Conservation (phyloP, 2,797 vertebrate species). For the Decapterus maruadsi region DNA sequence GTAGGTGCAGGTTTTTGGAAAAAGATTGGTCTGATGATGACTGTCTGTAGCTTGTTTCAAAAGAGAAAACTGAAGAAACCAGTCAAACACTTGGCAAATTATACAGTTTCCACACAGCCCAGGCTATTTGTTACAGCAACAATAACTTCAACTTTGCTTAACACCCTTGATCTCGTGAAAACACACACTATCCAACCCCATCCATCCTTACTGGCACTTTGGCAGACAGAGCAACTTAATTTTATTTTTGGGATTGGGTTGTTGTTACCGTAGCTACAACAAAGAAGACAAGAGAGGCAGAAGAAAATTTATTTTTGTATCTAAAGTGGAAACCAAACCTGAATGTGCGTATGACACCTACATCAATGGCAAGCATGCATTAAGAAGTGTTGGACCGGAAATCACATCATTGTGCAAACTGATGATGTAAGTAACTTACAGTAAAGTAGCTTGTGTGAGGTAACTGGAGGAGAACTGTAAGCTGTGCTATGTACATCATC, state of each 20-base stretch:
- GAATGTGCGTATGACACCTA: no score
- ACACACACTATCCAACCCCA: not conserved
- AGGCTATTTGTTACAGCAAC: not conserved
- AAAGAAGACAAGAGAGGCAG: not conserved
- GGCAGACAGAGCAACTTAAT: no score
- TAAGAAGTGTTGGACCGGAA: not conserved
- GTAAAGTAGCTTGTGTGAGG: no score
- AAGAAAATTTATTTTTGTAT: not conserved
- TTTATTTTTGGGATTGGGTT: no score
- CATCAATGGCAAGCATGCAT: not conserved
- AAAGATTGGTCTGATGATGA: conserved; percentile 3
- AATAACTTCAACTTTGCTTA: not conserved
- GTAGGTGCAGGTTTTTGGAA: conserved; percentile 1
- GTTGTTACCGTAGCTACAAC: not conserved
- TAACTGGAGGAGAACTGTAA: not conserved
- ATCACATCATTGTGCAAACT: not conserved
- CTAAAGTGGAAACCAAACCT: no score
- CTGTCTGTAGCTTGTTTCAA: conserved; percentile 1
- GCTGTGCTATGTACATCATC: not conserved
- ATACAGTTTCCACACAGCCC: not conserved
- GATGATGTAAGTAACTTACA: conserved; percentile 1
- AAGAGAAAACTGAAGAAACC: not conserved
- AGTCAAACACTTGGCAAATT: not conserved
- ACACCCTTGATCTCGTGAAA: not conserved
- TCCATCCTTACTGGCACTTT: not conserved